Evolutionary conservation across 2,888 invertebrate genomes (phyloP).

Genomic region (Romanomermis culicivorax): DNA sequence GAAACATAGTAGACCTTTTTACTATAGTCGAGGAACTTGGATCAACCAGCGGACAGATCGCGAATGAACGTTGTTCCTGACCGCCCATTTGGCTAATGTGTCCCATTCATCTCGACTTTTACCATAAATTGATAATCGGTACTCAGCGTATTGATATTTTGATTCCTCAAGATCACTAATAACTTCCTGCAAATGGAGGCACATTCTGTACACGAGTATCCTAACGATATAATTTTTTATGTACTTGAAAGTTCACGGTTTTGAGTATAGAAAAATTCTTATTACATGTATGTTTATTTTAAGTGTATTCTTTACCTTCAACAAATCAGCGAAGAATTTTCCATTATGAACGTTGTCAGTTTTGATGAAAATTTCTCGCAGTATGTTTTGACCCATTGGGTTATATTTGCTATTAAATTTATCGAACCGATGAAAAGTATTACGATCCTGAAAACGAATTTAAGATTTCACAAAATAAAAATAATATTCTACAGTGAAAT

Average conservation of each 20-base stretch:
- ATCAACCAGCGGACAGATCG: conserved; percentile 91
- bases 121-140: conserved; percentile 86
- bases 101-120: conserved; percentile 81
- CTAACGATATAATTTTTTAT: background rate
- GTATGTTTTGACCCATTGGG: conserved; percentile 77
- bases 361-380: conserved; percentile 92
- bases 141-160: conserved; percentile 93
- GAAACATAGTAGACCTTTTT: conserved; percentile 32
- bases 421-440: conserved; percentile 96
- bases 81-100: conserved; percentile 85
- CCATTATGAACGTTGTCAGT: conserved; percentile 90
- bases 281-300: too few species aligned
- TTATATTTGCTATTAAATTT: conserved; percentile 99
- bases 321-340: conserved; percentile 86
- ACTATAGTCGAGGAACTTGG: conserved; percentile 90
- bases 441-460: conserved; percentile 43
- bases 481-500: too few species aligned
- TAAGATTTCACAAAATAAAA: too few species aligned
- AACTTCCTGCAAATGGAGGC: conserved; percentile 47
- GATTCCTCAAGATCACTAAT: conserved; percentile 86
- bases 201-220: background rate
- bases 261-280: too few species aligned
- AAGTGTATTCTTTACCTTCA: conserved; percentile 51
- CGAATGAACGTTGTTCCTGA: conserved; percentile 72
- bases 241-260: too few species aligned